Evolutionary conservation across 2,888 invertebrate genomes (phyloP), one percentile per base, ranked within the genome.

Genomic region (Rosalia funebris): DNA sequence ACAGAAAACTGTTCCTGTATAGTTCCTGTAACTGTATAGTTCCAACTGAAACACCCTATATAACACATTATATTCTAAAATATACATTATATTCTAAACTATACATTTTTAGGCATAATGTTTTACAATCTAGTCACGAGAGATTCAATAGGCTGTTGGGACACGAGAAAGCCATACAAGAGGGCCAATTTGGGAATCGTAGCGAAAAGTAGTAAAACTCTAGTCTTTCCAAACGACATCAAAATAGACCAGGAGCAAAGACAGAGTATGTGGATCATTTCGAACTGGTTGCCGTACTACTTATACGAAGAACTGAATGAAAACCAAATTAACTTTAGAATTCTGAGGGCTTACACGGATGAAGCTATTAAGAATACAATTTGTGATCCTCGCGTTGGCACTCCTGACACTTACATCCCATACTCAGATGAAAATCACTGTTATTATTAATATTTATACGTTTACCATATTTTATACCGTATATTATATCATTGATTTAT

Each of bases 201-300:
- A 0, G 90, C 89, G 0, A 79, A 82, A 32, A 87, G 88, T 78
- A 79, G 84, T 1, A 84, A 86, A 7, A 87, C 89, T 0, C 81
- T 93, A 62, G 83, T 91, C 11, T 93, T 93, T 75, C 93, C 93
- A 0, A 93, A 93, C 72, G 93, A 93, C 75, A 79, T 93, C 39
- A 90, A 90, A 62, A 83, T 93, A 7, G 93, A 93, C 72, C 85
- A 88, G 59, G 90, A 89, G 34, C 73, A 81, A 7, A 83, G 85
- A 36, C 89, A 92, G 73, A 89, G 84, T 55, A 83, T 93, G 5
- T 93, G 93, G 93, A 84, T 92, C 1, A 84, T 93, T 68, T 88
- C 91, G 1, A 93, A 93, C 77, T 84, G 85, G 16, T 78, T 93
- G 60, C 92, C 92, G 0, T 85, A 89, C 79, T 93, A 88, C 77